Evolutionary conservation across 2,113 vertebrate genomes (phyloP), one percentile per base, ranked within the genome.

Genomic region (Charadrius vociferus): DNA sequence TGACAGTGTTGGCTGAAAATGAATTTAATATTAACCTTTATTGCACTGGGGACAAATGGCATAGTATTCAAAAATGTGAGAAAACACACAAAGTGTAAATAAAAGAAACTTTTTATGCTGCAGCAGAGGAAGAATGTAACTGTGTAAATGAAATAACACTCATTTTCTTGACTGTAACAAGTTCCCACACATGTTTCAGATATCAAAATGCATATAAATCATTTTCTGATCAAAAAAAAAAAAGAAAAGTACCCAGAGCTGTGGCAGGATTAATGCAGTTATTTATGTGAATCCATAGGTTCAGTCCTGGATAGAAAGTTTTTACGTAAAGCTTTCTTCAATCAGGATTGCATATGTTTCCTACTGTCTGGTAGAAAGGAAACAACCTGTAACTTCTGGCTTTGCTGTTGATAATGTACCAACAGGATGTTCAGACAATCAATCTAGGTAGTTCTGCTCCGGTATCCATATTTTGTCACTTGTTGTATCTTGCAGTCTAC

Each of bases 1-100:
- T 62, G 65, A 66, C 12, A 41, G 59, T 22, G 3, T 53, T 70
- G 29, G 32, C 72, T 86, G 53, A 95, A 94, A 96, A 91, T 47
- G 12, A 90, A 78, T 87, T 73, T 84, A 93, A 71, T 88, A 56
- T 90, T 90, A 86, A 61, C 86, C 73, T 96, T 97, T 84, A 71
- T 84, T 85, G 41, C 58, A 71, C 6, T 23, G 59, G 52, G 34
- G 50, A 55, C 41, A 95, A 95, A 93, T 68, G 32, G 11, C 24
- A 41, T 81, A 16, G 4, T 78, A 90, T 85, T 95, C 29, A 93
- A 87, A 88, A 86, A 84, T 41, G 43, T 93, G 75, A 89, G 73
- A 88, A 94, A 88, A 89, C 43, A 8, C 21, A 83, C 3, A 20
- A 62, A 66, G 45, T 85, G 30, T 67, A 88, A 94, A 95, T 71